Evolutionary conservation across 2,888 invertebrate genomes (phyloP), one percentile per base, ranked within the genome.

Genomic region (Pedicia rivosa): DNA sequence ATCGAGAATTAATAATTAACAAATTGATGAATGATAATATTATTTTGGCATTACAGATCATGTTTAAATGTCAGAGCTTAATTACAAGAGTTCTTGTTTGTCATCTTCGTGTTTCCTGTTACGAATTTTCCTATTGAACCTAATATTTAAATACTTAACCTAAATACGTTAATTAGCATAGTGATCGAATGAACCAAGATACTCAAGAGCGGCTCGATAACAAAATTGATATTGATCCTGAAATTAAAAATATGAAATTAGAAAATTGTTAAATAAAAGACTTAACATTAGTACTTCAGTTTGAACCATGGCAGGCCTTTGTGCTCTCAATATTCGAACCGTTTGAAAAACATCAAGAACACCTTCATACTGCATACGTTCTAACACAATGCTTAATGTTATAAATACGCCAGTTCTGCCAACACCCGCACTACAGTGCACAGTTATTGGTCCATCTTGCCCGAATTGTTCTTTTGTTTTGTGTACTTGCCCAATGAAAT

Each of bases 401-500:
- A 98, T 92, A 64, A 99, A 99, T 42, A 97, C 97, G 26, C 98
- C 98, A 8, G 97, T 95, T 50, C 98, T 76, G 1, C 98, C 98
- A 39, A 97, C 97, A 30, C 98, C 98, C 48, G 95, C 94, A 57
- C 92, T 92, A 77, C 92, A 92, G 62, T 97, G 95, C 17, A 97
- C 97, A 34, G 95, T 91, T 44, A 99, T 98, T 1, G 98, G 98
- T 7, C 98, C 98, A 55, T 95, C 97, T 57, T 95, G 95, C 5
- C 98, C 98, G 59, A 99, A 99, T 62, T 98, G 97, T 56, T 95
- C 94, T 65, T 99, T 98, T 36, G 98, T 98, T 66, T 97, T 97
- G 66, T 99, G 98, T 34, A 99, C 95, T 62, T 98, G 97, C 6
- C 95, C 94, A 48, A 99, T 88, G 65, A 98, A 98, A 64, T 99